A percentile compares a stretch with the other conserved stretches of the same genome.
Evolutionary conservation across 2,113 vertebrate genomes (phyloP).

Genomic region (Lichenostomus cassidix): DNA sequence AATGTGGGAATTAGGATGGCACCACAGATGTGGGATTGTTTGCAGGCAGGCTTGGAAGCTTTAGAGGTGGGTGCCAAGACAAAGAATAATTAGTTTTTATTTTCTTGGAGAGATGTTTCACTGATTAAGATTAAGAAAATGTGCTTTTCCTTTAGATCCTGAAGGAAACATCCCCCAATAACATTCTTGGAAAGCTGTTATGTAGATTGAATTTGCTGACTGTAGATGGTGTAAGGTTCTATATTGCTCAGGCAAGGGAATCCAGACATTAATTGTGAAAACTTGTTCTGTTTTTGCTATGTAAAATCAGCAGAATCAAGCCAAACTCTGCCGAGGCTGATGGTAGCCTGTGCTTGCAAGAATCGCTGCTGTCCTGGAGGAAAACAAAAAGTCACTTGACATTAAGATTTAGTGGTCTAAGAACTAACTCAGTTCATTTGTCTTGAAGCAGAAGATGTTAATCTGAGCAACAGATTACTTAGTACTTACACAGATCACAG

Average conservation of each 20-base stretch:
- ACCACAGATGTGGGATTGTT: neutral
- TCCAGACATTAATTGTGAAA: neutral
- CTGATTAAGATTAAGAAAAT: neutral
- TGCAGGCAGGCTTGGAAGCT: neutral
- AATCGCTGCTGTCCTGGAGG: neutral
- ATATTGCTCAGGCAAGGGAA: neutral
- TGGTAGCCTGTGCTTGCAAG: neutral
- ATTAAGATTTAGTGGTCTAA: neutral
- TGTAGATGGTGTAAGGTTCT: neutral
- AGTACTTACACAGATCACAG: neutral
- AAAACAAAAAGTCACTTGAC: neutral
- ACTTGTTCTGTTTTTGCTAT: neutral
- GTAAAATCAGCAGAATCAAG: neutral
- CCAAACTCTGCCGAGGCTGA: neutral
- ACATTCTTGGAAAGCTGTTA: neutral
- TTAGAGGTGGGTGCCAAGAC: neutral
- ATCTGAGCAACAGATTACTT: neutral
- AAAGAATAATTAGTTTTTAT: neutral
- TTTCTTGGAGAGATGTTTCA: neutral
- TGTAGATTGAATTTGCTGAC: neutral
- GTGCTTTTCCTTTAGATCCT: neutral
- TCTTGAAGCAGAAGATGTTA: neutral
- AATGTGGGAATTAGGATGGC: neutral
- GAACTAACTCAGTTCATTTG: neutral
- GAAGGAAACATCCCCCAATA: neutral